A percentile compares a stretch with the other conserved stretches of the same genome.
phyloP scores from a whole-genome alignment of 1,140 invertebrate genomes.

The Hestina assimilis region DNA sequence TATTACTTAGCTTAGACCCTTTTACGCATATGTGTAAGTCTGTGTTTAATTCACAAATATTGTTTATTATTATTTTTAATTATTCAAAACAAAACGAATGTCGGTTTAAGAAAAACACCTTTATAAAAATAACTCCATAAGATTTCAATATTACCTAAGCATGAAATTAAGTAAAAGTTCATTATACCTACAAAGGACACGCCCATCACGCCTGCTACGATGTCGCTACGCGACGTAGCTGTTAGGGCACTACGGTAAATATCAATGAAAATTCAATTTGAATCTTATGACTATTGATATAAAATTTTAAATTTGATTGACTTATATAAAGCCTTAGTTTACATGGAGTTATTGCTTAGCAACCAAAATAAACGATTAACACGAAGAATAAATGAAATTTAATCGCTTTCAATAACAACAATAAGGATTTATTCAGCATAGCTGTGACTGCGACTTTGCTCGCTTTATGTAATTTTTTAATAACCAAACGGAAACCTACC shows the following conservation, averaged over 20 bases:
- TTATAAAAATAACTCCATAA: background rate
- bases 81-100: too few species aligned
- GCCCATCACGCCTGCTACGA: conserved; percentile 22
- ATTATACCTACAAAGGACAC: conserved; percentile 11
- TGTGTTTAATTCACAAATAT: too few species aligned
- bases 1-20: too few species aligned
- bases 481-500: too few species aligned
- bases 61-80: too few species aligned
- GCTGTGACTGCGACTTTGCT: too few species aligned
- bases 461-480: too few species aligned
- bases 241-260: background rate
- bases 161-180: conserved; percentile 6
- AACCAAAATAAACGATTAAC: conserved; percentile 13
- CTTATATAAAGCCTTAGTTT: conserved; percentile 5
- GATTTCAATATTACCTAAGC: background rate
- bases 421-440: too few species aligned
- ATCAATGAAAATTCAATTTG: conserved; percentile 5
- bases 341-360: conserved; percentile 21
- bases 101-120: too few species aligned
- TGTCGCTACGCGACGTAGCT: conserved; percentile 4
- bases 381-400: background rate
- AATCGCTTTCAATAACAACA: too few species aligned
- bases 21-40: too few species aligned
- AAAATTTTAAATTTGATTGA: conserved; percentile 5
- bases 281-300: background rate